Conservation (phyloP, 1,140 invertebrate species). For the Leptestheria dahalacensis region DNA sequence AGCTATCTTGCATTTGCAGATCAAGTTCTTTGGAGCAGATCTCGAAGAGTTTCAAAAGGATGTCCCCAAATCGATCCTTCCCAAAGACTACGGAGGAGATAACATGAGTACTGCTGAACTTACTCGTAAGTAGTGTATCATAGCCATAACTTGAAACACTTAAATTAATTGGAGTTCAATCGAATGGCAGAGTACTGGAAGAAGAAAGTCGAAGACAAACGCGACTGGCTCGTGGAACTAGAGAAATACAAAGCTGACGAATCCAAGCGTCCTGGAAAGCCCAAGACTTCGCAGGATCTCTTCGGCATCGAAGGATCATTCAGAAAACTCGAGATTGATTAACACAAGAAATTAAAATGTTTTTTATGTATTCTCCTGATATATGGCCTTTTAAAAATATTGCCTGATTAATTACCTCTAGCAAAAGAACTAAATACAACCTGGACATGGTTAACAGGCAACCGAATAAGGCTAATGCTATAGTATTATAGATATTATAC, state of each 20-base stretch:
- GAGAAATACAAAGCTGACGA: constrained; percentile 28
- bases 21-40: constrained; percentile 33
- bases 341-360: too few relatives aligned
- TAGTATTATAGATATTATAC: too few relatives aligned
- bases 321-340: constrained; percentile 36
- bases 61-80: constrained; percentile 57
- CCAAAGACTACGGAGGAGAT: constrained; percentile 59
- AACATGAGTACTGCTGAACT: constrained; percentile 49
- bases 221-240: constrained; percentile 8
- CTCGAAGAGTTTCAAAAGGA: constrained; percentile 56
- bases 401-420: too few relatives aligned
- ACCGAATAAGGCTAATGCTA: too few relatives aligned
- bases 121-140: constrained; percentile 35
- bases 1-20: constrained; percentile 3
- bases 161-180: background rate
- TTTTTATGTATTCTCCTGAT: too few relatives aligned
- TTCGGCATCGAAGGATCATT: constrained; percentile 47
- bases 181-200: constrained; percentile 5
- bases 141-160: background rate
- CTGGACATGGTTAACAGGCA: too few relatives aligned
- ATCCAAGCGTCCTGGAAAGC: constrained; percentile 36
- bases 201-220: constrained; percentile 9
- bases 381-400: too few relatives aligned
- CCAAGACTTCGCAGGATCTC: constrained; percentile 37
- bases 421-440: too few relatives aligned